phyloP scores from a whole-genome alignment of 1,140 invertebrate species.

The Ptiloglossa arizonensis region DNA sequence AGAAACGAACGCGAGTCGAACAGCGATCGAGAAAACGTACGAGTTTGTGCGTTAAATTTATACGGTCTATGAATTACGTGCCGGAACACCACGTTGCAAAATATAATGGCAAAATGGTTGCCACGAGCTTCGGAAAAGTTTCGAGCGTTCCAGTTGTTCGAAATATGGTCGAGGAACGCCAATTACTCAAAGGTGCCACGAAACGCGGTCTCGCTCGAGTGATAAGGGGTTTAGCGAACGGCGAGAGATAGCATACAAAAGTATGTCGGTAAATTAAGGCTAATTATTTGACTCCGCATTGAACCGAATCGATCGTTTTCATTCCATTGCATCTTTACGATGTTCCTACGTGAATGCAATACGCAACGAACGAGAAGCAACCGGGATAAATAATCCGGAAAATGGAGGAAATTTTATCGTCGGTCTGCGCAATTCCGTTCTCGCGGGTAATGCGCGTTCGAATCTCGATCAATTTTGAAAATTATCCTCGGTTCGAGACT shows the following conservation, averaged over 20 bases:
- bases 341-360: too few species aligned
- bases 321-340: background rate
- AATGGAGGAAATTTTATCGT: too few species aligned
- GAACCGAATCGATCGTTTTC: conserved; percentile 43
- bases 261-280: conserved; percentile 45
- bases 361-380: background rate
- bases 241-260: conserved; percentile 17
- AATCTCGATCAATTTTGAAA: too few species aligned
- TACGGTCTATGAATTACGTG: background rate
- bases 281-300: conserved; percentile 43
- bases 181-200: conserved; percentile 8
- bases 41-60: background rate
- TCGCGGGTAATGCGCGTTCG: too few species aligned
- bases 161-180: background rate
- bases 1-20: background rate
- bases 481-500: too few species aligned
- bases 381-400: too few species aligned
- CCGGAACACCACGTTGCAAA: background rate
- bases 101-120: background rate
- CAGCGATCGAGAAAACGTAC: background rate
- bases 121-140: background rate
- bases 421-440: too few species aligned
- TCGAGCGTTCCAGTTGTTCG: background rate
- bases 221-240: conserved; percentile 12
- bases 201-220: conserved; percentile 10